Evolutionary conservation across 2,113 vertebrate species (phyloP).

Genomic region (Trachemys scripta): DNA sequence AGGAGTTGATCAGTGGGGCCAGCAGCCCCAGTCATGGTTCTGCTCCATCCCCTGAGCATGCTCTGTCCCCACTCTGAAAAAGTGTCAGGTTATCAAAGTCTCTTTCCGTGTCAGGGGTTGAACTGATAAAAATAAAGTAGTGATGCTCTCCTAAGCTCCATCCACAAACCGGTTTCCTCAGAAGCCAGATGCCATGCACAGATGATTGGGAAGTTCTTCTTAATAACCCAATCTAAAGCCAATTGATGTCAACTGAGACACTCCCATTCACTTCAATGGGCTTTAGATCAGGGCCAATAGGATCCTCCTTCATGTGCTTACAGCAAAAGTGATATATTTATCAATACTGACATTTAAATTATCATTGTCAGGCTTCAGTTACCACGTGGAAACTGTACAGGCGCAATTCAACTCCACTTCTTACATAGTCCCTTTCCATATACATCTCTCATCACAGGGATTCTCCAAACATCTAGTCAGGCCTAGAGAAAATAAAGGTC

Average conservation of each 20-base stretch:
- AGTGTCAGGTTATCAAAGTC: neutral
- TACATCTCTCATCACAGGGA: neutral
- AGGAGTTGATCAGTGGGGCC: no score
- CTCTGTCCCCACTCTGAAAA: no score
- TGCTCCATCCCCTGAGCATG: no score
- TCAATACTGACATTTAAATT: neutral
- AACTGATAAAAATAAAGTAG: neutral
- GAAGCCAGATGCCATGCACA: neutral
- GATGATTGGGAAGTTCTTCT: neutral
- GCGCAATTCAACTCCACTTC: neutral
- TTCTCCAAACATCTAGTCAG: neutral
- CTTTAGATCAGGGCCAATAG: neutral
- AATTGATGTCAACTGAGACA: neutral
- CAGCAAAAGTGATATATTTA: neutral
- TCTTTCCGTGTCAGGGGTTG: neutral
- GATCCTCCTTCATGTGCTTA: neutral
- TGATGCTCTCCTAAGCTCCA: neutral
- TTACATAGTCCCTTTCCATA: neutral
- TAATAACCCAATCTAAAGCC: neutral
- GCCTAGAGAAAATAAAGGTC: neutral
- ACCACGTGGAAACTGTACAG: neutral
- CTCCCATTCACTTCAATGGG: neutral
- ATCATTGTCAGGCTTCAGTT: neutral
- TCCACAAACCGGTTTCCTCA: neutral
- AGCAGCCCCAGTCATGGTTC: no score